Base-by-base conservation (phyloP, 2,113 vertebrate genomes). In the Scophthalmus maximus region DNA sequence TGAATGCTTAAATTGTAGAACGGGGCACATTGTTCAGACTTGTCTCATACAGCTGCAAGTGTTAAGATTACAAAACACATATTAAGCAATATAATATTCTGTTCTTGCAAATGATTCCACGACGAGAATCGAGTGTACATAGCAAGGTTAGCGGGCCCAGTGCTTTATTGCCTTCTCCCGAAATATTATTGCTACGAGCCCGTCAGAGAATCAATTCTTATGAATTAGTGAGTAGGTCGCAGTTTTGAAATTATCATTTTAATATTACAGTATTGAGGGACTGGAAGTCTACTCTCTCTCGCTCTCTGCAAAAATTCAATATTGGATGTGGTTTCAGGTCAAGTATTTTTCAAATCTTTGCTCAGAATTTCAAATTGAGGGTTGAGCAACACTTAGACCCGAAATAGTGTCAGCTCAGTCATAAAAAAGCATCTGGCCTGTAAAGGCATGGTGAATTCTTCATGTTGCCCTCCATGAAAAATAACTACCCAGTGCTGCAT, bases 181-280 rank as follows among this genome's bases (percentile, higher is more conserved):
- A 80, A 68, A 84, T 83, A 64, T 82, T 86, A 80, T 76, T 81
- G 72, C 86, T 62, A 67, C 66, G 62, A 78, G 65, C 30, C 80
- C 56, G 74, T 74, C 77, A 79, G 59, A 68, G 63, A 78, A 81
- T 87, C 85, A 56, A 81, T 86, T 78, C 79, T 79, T 83, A 82
- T 87, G 79, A 81, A 90, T 88, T 79, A 87, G 67, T 82, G 73
- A 85, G 34, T 44, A 84, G 68, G 63, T 76, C 29, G 49, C 68
- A 73, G 40, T 73, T 81, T 58, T 68, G 62, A 81, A 88, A 91
- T 81, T 25, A 87, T 72, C 61, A 84, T 81, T 88, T 86, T 81
- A 78, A 78, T 87, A 83, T 71, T 76, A 80, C 22, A 76, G 55
- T 27, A 75, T 59, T 79, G 62, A 52, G 17, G 46, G 38, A 78